Evolutionary conservation across 2,888 invertebrate species (phyloP).

Genomic region (Mongoloraphidia duomilia): DNA sequence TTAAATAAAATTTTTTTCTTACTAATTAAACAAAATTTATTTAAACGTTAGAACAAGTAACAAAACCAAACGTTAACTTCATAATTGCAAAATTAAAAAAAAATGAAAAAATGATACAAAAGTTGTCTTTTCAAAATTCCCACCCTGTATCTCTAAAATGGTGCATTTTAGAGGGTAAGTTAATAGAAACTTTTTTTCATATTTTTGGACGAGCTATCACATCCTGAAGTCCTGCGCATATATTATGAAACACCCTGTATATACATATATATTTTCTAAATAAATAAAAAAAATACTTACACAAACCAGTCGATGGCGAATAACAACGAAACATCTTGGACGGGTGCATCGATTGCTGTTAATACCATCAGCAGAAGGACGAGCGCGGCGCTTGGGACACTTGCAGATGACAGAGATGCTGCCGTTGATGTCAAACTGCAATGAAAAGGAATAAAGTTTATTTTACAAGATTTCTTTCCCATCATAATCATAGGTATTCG

Average conservation of each 20-base stretch:
- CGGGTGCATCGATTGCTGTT: conserved; percentile 68
- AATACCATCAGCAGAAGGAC: conserved; percentile 68
- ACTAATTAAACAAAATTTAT: too few relatives aligned
- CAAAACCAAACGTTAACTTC: too few relatives aligned
- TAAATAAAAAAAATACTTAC: conserved; percentile 39
- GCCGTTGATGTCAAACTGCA: conserved; percentile 66
- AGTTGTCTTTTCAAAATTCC: too few relatives aligned
- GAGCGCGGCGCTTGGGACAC: conserved; percentile 74
- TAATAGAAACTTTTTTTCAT: too few relatives aligned
- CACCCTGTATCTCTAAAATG: too few relatives aligned
- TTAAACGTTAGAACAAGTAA: too few relatives aligned
- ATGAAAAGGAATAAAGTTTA: conserved; percentile 9
- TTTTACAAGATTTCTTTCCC: neutral
- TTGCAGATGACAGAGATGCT: conserved; percentile 78
- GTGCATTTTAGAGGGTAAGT: too few relatives aligned
- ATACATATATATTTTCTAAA: neutral
- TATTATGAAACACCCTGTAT: neutral
- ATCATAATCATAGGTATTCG: neutral
- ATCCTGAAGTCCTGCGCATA: too few relatives aligned
- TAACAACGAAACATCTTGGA: conserved; percentile 64
- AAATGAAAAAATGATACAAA: too few relatives aligned
- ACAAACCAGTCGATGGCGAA: conserved; percentile 86
- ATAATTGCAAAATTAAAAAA: too few relatives aligned
- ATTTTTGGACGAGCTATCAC: too few relatives aligned
- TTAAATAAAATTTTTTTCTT: too few relatives aligned